Evolutionary conservation across 92 coral and sea anemone genomes (phyloP).

Genomic region (Parazoanthus atlanticus): DNA sequence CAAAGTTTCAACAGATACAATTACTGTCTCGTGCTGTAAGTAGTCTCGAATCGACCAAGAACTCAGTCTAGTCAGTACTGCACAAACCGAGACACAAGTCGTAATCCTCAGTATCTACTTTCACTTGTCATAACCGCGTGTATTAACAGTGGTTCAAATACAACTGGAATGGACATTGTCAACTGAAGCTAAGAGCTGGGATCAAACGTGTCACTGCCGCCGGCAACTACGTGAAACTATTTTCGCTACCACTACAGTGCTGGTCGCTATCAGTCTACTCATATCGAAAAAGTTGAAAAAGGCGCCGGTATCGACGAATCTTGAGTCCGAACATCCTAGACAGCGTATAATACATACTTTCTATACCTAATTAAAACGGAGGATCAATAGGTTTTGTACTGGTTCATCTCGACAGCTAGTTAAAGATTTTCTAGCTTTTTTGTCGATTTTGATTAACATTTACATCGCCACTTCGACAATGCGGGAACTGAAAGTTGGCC

Average conservation of each 20-base stretch:
- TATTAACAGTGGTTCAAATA: background rate
- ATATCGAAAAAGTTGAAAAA: background rate
- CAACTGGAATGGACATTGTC: background rate
- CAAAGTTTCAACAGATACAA: background rate
- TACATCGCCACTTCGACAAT: background rate
- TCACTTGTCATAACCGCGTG: constrained; percentile 1
- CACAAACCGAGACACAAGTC: background rate
- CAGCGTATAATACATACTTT: too few relatives aligned
- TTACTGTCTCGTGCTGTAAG: background rate
- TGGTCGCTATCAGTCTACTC: background rate
- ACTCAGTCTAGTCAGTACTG: background rate
- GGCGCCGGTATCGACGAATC: background rate
- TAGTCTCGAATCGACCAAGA: too few relatives aligned
- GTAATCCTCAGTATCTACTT: background rate
- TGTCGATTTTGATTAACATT: background rate
- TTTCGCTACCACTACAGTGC: background rate
- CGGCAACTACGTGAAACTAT: background rate
- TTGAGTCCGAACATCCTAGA: too few relatives aligned
- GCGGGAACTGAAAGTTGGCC: constrained; percentile 20
- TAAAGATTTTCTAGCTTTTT: background rate
- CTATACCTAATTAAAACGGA: background rate
- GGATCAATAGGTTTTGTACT: background rate
- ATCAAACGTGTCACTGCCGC: background rate
- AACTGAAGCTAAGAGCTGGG: background rate
- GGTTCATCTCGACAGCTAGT: background rate